These are phyloP conservation scores for Platycnemis pennipes DNA, from an alignment of 2,888 invertebrate genomes.

Conservation along the genomic window DNA sequence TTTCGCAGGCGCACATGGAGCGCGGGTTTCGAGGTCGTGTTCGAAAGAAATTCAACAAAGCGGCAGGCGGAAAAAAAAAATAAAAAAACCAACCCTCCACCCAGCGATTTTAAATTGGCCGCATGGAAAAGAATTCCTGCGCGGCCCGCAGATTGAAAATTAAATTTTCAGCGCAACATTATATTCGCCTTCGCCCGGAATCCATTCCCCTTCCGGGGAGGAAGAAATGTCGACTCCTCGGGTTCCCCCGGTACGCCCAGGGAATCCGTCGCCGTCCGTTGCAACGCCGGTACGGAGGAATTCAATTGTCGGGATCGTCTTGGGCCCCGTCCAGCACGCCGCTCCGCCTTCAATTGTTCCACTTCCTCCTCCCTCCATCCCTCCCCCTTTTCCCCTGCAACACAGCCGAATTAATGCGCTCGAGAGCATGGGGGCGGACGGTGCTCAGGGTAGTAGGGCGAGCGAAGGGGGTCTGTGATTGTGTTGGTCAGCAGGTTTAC, in stretches of 20 bases:
- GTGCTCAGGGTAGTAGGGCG: too few relatives aligned
- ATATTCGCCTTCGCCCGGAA: background rate
- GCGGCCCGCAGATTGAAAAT: conserved; percentile 15
- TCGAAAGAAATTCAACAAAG: background rate
- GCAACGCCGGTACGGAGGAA: conserved; percentile 1
- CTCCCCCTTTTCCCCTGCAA: background rate
- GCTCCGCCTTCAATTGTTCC: background rate
- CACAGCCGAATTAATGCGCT: background rate
- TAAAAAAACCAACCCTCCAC: background rate
- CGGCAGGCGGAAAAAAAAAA: background rate
- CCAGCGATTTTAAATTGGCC: conserved; percentile 31
- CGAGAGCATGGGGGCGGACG: background rate
- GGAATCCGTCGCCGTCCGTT: background rate
- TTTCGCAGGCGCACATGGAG: background rate
- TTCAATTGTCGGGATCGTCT: conserved; percentile 58
- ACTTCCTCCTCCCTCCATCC: background rate
- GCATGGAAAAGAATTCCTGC: background rate
- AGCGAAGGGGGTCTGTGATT: too few relatives aligned
- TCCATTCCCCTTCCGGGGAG: background rate
- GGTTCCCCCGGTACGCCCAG: background rate
- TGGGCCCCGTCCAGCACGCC: conserved; percentile 49
- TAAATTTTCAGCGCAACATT: conserved; percentile 39
- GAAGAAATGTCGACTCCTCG: conserved; percentile 16
- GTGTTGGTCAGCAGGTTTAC: too few relatives aligned
- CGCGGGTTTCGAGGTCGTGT: background rate